phyloP scores from a whole-genome alignment of 2,888 invertebrate species.

The Acanthoscelides obtectus region DNA sequence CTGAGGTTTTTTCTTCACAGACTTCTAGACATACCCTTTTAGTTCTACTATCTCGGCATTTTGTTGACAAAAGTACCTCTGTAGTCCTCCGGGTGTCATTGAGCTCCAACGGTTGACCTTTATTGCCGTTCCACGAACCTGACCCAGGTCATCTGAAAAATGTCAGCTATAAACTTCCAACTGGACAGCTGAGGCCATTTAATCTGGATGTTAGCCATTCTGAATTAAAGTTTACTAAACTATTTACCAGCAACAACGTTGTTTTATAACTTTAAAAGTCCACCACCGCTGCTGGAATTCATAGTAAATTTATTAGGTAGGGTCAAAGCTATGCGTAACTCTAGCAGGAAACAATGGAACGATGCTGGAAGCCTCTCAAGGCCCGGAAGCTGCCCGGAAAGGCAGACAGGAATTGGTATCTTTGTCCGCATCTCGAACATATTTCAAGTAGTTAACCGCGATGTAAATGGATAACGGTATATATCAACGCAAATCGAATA shows the following conservation, averaged over 20 bases:
- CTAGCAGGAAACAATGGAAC: neutral
- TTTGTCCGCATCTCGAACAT: neutral
- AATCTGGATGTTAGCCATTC: neutral
- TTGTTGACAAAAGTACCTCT: neutral
- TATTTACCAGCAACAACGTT: neutral
- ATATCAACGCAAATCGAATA: too few relatives aligned
- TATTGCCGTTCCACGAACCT: neutral
- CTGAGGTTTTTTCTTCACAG: too few relatives aligned
- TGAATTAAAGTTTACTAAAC: neutral
- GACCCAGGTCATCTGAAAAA: neutral
- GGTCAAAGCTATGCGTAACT: constrained; percentile 1
- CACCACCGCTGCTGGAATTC: neutral
- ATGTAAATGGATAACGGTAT: neutral
- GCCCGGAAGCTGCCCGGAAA: neutral
- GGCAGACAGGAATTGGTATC: neutral
- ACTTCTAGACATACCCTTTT: too few relatives aligned
- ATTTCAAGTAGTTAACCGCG: neutral
- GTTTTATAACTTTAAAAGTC: neutral
- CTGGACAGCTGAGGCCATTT: neutral
- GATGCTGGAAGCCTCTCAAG: neutral
- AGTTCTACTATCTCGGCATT: too few relatives aligned
- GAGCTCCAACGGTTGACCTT: neutral
- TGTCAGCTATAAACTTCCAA: neutral
- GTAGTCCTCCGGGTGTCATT: neutral
- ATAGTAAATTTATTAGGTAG: neutral